These are phyloP conservation scores for Hassar affinis DNA, from an alignment of 2,113 vertebrate species.

Conservation along the genomic window DNA sequence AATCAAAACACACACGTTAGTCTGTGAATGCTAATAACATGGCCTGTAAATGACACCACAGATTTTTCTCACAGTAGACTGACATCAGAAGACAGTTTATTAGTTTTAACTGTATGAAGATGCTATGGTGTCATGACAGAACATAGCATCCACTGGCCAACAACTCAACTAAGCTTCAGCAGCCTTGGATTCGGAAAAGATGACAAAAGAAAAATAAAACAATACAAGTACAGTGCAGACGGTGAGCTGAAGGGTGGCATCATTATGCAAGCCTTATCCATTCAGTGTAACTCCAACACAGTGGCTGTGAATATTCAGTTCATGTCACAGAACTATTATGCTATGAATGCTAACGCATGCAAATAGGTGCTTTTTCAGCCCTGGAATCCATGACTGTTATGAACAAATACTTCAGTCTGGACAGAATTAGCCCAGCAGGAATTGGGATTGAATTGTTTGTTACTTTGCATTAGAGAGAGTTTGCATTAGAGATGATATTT, in stretches of 20 bases:
- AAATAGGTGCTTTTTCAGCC: conserved; percentile 4
- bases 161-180: not conserved
- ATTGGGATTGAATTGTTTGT: not conserved
- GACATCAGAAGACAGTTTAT: no score
- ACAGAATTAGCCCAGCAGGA: not conserved
- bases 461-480: not conserved
- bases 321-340: conserved; percentile 2
- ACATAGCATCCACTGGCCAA: no score
- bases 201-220: not conserved
- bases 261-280: not conserved
- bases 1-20: no score
- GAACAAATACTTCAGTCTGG: conserved; percentile 2
- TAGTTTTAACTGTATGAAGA: no score
- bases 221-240: not conserved
- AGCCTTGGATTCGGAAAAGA: not conserved
- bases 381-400: not conserved
- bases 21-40: no score
- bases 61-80: no score
- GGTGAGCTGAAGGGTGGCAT: not conserved
- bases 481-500: not conserved
- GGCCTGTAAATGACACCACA: no score
- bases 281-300: not conserved
- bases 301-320: not conserved
- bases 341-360: not conserved
- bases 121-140: no score